Conservation (phyloP, 23 tunicate species). For the Ciona savignyi region DNA sequence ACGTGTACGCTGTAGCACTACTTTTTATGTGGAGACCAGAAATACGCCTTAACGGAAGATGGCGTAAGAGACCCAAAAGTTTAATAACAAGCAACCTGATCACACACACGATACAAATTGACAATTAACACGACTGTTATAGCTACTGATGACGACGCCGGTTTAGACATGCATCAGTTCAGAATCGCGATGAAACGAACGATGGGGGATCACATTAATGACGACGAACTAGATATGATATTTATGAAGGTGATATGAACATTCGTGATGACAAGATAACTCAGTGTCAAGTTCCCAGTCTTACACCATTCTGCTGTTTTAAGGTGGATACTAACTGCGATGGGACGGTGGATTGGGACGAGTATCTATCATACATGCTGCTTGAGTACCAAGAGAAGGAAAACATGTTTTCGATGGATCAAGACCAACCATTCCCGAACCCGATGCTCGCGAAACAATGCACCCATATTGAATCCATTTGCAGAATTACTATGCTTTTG, state of each 20-base stretch:
- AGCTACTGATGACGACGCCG: slow-evolving; percentile 38
- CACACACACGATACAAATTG: too few relatives aligned
- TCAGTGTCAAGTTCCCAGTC: too few relatives aligned
- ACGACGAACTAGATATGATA: slow-evolving; percentile 44
- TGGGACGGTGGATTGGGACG: slow-evolving; percentile 76
- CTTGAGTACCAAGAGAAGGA: slow-evolving; percentile 30
- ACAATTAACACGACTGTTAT: not conserved
- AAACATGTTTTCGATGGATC: slow-evolving; percentile 25
- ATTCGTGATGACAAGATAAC: too few relatives aligned
- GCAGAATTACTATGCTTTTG: slow-evolving; percentile 14
- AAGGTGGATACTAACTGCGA: slow-evolving; percentile 72
- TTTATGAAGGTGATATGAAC: slow-evolving; percentile 76
- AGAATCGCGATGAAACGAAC: slow-evolving; percentile 59
- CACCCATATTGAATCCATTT: slow-evolving; percentile 41
- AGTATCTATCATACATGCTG: slow-evolving; percentile 25
- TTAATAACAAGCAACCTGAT: too few relatives aligned
- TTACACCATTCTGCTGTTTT: not conserved
- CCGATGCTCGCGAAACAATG: slow-evolving; percentile 5
- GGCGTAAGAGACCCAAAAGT: too few relatives aligned
- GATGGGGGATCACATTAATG: slow-evolving; percentile 37
- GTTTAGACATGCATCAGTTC: slow-evolving; percentile 51
- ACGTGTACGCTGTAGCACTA: too few relatives aligned
- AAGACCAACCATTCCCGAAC: slow-evolving; percentile 23
- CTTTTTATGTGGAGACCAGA: too few relatives aligned
- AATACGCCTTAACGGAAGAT: too few relatives aligned